Evolutionary conservation across 2,797 vertebrate species (phyloP).

Genomic region (Poeciliopsis infans): DNA sequence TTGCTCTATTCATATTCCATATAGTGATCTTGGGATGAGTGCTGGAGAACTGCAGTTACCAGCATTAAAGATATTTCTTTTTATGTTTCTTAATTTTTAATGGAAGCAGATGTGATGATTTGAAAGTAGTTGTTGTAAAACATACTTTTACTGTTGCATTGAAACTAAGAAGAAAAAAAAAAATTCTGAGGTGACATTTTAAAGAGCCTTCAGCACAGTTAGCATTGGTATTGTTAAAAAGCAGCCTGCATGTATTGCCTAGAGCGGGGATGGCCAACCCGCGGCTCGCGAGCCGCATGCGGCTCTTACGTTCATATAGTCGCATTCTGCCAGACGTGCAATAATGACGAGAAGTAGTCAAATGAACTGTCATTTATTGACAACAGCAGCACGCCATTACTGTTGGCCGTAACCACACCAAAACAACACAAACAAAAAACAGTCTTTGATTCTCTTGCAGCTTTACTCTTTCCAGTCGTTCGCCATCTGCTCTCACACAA

Average conservation of each 20-base stretch:
- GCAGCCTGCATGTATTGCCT: neutral
- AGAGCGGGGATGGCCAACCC: too few species aligned
- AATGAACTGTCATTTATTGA: too few species aligned
- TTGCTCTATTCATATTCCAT: neutral
- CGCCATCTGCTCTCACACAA: too few species aligned
- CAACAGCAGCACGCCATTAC: too few species aligned
- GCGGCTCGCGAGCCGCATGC: too few species aligned
- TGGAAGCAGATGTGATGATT: neutral
- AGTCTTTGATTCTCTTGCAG: too few species aligned
- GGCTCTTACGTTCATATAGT: too few species aligned
- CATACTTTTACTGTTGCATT: neutral
- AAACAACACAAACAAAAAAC: too few species aligned
- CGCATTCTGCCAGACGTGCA: too few species aligned
- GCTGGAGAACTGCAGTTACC: neutral
- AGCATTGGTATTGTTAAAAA: neutral
- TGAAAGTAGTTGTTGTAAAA: neutral
- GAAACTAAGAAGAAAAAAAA: neutral
- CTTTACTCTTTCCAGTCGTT: too few species aligned
- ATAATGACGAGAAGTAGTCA: too few species aligned
- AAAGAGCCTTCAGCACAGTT: neutral
- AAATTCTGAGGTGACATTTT: neutral
- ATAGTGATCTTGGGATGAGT: neutral
- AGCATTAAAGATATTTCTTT: neutral
- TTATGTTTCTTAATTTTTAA: neutral
- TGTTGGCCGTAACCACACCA: too few species aligned